A percentile compares a stretch with the other conserved stretches of the same genome.
These are phyloP conservation scores for Lineus longissimus DNA, from an alignment of 1,140 invertebrate species.

Conservation along the genomic window DNA sequence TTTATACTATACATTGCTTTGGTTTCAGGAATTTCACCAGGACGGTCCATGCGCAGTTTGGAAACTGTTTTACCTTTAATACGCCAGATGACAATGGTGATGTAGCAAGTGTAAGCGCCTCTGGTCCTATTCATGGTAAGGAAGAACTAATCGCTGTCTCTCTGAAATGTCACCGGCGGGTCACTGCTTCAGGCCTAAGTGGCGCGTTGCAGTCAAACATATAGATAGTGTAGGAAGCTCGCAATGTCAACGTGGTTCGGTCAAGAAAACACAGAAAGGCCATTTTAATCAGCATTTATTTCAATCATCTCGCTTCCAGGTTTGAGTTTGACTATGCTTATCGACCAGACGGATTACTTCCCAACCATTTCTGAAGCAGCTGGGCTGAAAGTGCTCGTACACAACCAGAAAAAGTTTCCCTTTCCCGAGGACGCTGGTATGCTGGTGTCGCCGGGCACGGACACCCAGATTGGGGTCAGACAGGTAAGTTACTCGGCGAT, in stretches of 20 bases:
- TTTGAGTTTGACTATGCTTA: conserved; percentile 26
- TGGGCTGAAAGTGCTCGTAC: conserved; percentile 27
- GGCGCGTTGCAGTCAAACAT: too few species aligned
- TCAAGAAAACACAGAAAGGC: too few species aligned
- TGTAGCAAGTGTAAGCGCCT: background rate
- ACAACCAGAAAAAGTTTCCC: conserved; percentile 28
- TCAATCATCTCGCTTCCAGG: conserved; percentile 19
- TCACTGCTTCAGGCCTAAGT: background rate
- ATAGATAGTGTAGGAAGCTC: too few species aligned
- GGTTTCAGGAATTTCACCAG: conserved; percentile 24
- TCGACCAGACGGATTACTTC: conserved; percentile 33
- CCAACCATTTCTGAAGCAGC: conserved; percentile 27
- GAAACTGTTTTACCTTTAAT: conserved; percentile 44
- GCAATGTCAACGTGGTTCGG: too few species aligned
- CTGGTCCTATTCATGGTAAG: background rate
- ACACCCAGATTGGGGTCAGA: conserved; percentile 42
- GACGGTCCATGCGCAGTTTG: conserved; percentile 20
- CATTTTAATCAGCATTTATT: too few species aligned
- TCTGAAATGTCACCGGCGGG: background rate
- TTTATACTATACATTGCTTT: background rate
- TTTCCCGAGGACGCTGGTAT: conserved; percentile 45
- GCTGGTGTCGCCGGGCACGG: conserved; percentile 36
- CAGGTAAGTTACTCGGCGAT: conserved; percentile 26
- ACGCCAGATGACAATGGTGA: too few species aligned
- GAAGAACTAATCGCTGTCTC: background rate